These are phyloP conservation scores for Eupeodes luniger DNA, from an alignment of 2,888 invertebrate genomes.

Conservation along the genomic window DNA sequence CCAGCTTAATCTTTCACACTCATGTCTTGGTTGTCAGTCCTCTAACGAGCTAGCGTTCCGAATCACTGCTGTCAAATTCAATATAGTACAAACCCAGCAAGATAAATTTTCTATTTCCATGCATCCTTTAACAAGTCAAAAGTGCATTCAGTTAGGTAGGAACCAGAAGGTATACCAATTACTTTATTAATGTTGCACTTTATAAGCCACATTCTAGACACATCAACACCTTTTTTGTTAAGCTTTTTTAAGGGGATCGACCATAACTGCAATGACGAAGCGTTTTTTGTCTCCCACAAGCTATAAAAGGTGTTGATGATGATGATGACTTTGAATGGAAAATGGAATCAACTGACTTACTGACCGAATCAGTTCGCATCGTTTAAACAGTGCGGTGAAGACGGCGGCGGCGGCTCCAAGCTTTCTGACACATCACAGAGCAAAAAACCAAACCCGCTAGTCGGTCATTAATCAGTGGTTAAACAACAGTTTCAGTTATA, in stretches of 20 bases:
- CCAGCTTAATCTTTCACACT: neutral
- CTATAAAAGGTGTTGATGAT: slow-evolving; percentile 11
- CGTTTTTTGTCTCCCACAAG: slow-evolving; percentile 57
- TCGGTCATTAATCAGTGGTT: slow-evolving; percentile 47
- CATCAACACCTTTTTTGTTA: slow-evolving; percentile 25
- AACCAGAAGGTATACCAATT: slow-evolving; percentile 30
- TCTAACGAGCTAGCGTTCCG: slow-evolving; percentile 49
- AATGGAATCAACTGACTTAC: slow-evolving; percentile 72
- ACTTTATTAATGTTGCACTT: slow-evolving; percentile 39
- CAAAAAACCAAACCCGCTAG: slow-evolving; percentile 61
- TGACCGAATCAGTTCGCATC: slow-evolving; percentile 74
- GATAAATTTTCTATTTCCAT: slow-evolving; percentile 22
- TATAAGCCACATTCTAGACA: slow-evolving; percentile 16
- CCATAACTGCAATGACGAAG: slow-evolving; percentile 55
- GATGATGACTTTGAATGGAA: slow-evolving; percentile 46
- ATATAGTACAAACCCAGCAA: neutral
- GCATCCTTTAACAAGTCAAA: slow-evolving; percentile 70
- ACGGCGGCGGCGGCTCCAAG: neutral
- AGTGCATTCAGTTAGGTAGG: slow-evolving; percentile 22
- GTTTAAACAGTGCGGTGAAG: slow-evolving; percentile 21
- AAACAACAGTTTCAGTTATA: slow-evolving; percentile 69
- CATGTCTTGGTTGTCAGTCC: neutral
- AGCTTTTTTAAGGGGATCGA: neutral
- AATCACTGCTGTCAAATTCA: slow-evolving; percentile 29
- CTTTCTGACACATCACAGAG: neutral